A percentile compares a stretch with the other conserved stretches of the same genome.
Conservation (phyloP, 30 jellyfish, hydroid and myxozoan genomes). For the Cassiopea andromeda region DNA sequence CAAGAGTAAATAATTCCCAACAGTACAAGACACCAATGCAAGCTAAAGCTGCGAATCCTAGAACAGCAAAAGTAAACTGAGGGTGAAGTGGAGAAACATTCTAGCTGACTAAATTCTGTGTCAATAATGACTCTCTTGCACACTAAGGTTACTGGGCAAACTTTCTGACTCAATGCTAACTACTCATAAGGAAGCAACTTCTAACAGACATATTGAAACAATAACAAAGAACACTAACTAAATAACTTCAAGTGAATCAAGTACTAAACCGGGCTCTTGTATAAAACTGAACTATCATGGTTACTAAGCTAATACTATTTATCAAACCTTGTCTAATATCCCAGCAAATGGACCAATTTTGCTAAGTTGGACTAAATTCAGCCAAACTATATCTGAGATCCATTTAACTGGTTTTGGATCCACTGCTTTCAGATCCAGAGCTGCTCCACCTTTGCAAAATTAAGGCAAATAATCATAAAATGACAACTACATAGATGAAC, state of each 20-base stretch:
- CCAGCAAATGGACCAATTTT: constrained; percentile 85
- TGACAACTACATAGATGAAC: too few relatives aligned
- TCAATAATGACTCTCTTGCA: background rate
- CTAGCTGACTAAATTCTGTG: background rate
- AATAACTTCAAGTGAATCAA: background rate
- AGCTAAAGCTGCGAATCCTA: background rate
- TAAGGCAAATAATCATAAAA: background rate
- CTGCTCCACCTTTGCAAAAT: constrained; percentile 90
- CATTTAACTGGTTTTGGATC: constrained; percentile 94
- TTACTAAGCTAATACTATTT: background rate
- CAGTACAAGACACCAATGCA: background rate
- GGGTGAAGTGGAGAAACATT: background rate
- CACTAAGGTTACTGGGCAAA: too few relatives aligned
- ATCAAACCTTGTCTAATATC: constrained; percentile 90
- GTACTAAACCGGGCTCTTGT: background rate
- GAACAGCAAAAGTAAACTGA: background rate
- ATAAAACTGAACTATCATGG: background rate
- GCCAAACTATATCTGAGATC: constrained; percentile 97
- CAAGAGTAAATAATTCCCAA: too few relatives aligned
- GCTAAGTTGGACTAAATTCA: constrained; percentile 95
- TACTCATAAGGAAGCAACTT: too few relatives aligned
- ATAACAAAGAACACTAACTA: too few relatives aligned
- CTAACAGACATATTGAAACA: too few relatives aligned
- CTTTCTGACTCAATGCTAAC: too few relatives aligned
- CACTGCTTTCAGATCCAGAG: constrained; percentile 90